Percentiles rank a stretch among this genome's conserved stretches.
These are phyloP conservation scores for Siniperca scherzeri DNA, from an alignment of 2,797 vertebrate genomes.

Conservation along the genomic window DNA sequence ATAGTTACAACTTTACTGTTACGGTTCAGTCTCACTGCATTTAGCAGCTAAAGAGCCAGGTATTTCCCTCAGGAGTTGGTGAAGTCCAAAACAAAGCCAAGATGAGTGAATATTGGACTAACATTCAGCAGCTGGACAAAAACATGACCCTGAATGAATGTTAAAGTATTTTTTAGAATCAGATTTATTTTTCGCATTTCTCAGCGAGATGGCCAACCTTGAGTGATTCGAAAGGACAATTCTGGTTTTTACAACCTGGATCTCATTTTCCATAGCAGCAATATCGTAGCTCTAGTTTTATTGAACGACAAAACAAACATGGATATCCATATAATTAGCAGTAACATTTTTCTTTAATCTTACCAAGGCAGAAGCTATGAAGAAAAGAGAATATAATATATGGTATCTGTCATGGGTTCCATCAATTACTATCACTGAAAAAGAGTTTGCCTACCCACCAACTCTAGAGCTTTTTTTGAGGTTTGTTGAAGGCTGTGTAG, in stretches of 20 bases:
- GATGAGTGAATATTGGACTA: neutral
- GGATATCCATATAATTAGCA: slow-evolving; percentile 8
- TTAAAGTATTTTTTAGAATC: too few relatives aligned
- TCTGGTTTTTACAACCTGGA: slow-evolving; percentile 15
- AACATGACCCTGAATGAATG: too few relatives aligned
- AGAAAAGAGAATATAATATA: neutral
- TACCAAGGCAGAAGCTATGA: neutral
- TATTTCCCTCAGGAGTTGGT: neutral
- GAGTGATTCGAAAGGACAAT: neutral
- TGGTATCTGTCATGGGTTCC: slow-evolving; percentile 7
- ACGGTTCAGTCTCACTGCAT: neutral
- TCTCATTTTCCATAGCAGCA: neutral
- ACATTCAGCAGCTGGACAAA: neutral
- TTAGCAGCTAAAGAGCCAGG: neutral
- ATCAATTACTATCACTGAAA: neutral
- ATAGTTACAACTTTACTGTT: neutral
- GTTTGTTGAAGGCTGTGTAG: slow-evolving; percentile 5
- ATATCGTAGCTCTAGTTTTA: neutral
- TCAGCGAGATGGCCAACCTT: neutral
- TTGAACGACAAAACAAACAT: neutral
- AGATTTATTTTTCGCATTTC: neutral
- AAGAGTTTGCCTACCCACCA: neutral
- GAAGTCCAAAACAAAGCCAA: neutral
- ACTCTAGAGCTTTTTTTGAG: neutral
- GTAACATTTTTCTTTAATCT: neutral